These are phyloP conservation scores for Pseudobourletiella spinata DNA, from an alignment of 1,140 invertebrate species.

Conservation along the genomic window DNA sequence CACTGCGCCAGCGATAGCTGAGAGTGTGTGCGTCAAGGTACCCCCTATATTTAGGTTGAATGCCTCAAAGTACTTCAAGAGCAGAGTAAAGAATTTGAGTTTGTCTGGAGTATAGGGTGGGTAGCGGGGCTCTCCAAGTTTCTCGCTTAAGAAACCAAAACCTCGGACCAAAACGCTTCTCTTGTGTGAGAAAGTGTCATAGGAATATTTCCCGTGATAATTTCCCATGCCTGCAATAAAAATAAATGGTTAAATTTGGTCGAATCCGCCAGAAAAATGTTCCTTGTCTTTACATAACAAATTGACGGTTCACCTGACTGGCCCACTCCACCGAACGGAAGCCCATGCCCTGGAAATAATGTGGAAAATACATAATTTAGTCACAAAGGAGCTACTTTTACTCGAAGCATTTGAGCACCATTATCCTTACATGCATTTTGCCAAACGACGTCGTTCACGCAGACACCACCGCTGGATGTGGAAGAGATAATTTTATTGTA, in stretches of 20 bases:
- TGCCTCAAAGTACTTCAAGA: constrained; percentile 15
- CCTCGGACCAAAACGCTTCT: constrained; percentile 15
- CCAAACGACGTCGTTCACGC: constrained; percentile 28
- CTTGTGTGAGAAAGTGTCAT: constrained; percentile 81
- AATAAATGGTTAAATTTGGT: too few species aligned
- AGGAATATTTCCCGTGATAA: constrained; percentile 86
- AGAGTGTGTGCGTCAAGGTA: too few species aligned
- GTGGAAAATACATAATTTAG: background rate
- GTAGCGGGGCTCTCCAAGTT: constrained; percentile 24
- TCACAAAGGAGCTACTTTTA: background rate
- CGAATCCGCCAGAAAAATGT: too few species aligned
- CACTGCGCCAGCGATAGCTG: too few species aligned
- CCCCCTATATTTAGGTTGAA: too few species aligned
- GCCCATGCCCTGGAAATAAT: background rate
- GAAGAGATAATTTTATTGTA: constrained; percentile 56
- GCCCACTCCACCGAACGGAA: constrained; percentile 9
- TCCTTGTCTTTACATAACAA: too few species aligned
- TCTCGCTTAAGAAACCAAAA: constrained; percentile 16
- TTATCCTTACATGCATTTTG: constrained; percentile 23
- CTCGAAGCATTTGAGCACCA: background rate
- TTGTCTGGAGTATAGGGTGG: constrained; percentile 32
- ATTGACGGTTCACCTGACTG: background rate
- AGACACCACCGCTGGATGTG: constrained; percentile 57
- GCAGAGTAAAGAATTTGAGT: constrained; percentile 22
- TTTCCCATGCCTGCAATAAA: constrained; percentile 62